Evolutionary conservation across 1,140 invertebrate genomes (phyloP).

Genomic region (Phthorimaea operculella): DNA sequence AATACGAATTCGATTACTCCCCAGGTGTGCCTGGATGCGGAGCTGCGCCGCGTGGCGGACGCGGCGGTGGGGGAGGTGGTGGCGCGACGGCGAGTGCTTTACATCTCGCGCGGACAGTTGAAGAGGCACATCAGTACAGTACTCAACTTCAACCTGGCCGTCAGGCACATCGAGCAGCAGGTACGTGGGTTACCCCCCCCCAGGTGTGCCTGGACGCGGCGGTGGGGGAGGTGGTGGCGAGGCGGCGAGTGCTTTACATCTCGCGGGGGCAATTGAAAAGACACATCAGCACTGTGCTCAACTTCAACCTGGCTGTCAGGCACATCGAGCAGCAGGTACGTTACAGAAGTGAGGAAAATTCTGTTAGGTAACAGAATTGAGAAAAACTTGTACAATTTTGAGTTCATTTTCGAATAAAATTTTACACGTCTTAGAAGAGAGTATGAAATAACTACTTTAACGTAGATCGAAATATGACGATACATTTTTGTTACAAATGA

Average conservation of each 20-base stretch:
- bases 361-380: no score
- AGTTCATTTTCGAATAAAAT: no score
- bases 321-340: conserved; percentile 88
- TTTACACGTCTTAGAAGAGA: no score
- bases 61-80: conserved; percentile 88
- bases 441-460: no score
- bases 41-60: conserved; percentile 89
- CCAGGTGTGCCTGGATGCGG: conserved; percentile 74
- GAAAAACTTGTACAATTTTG: no score
- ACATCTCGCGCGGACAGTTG: conserved; percentile 86
- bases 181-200: conserved; percentile 49
- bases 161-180: conserved; percentile 89
- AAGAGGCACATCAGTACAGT: conserved; percentile 91
- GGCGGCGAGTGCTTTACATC: conserved; percentile 85
- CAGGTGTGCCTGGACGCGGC: conserved; percentile 77
- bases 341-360: no score
- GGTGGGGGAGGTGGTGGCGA: conserved; percentile 83
- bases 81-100: conserved; percentile 82
- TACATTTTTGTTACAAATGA: no score
- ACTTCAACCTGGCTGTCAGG: conserved; percentile 86
- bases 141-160: conserved; percentile 87
- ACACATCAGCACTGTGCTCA: conserved; percentile 88
- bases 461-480: no score
- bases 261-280: conserved; percentile 88
- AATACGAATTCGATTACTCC: no score